These are phyloP conservation scores for Platyura marginata DNA, from an alignment of 1,140 invertebrate species.

Conservation along the genomic window DNA sequence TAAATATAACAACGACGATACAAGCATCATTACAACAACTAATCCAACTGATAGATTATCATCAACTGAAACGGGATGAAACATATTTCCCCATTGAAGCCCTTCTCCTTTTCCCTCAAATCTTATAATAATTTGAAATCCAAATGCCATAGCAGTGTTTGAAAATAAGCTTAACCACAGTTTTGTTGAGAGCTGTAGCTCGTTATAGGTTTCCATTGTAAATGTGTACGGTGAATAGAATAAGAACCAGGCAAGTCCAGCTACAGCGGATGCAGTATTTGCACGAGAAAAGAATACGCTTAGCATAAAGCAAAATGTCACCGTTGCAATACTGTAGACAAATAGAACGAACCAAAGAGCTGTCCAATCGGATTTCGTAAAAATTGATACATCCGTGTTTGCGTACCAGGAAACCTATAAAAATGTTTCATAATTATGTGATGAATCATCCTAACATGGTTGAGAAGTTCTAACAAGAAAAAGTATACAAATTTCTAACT, in stretches of 20 bases:
- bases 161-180: conserved; percentile 35
- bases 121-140: conserved; percentile 40
- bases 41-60: conserved; percentile 47
- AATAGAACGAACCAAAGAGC: conserved; percentile 30
- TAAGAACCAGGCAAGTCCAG: conserved; percentile 49
- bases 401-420: background rate
- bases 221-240: conserved; percentile 26
- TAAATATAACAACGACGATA: conserved; percentile 44
- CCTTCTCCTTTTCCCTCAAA: conserved; percentile 42
- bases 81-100: conserved; percentile 46
- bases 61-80: conserved; percentile 41
- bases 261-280: conserved; percentile 33
- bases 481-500: too few species aligned
- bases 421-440: too few species aligned
- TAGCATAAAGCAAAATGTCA: conserved; percentile 41
- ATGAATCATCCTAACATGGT: too few species aligned
- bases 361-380: conserved; percentile 11
- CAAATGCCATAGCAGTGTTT: conserved; percentile 51
- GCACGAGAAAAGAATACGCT: conserved; percentile 41
- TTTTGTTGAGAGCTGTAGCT: conserved; percentile 27
- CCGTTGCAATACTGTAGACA: conserved; percentile 20
- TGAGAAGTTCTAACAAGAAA: too few species aligned
- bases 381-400: background rate
- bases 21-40: conserved; percentile 42
- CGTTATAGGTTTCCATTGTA: conserved; percentile 23